A percentile compares a stretch with the other conserved stretches of the same genome.
Evolutionary conservation across 2,113 vertebrate species (phyloP).

Genomic region (Bubo blakistoni): DNA sequence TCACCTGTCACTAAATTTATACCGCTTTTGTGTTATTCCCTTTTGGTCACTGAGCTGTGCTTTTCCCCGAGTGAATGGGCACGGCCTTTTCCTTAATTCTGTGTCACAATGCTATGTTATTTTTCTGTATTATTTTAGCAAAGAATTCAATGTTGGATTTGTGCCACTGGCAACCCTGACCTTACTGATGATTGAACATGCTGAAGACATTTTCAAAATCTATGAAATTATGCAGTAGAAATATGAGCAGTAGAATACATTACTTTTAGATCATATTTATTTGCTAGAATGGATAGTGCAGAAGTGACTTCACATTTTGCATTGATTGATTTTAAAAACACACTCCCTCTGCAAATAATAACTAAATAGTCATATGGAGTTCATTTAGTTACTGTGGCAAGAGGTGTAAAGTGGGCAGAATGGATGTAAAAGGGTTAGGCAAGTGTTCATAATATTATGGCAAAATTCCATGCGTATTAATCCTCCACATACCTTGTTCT

Average conservation of each 20-base stretch:
- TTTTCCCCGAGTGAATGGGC: neutral
- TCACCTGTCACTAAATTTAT: neutral
- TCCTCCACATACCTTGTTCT: neutral
- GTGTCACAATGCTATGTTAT: neutral
- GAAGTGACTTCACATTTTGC: neutral
- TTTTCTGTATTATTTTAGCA: slow-evolving; percentile 1
- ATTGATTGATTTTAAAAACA: neutral
- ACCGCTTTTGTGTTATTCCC: neutral
- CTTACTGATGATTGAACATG: neutral
- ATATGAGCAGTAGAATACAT: neutral
- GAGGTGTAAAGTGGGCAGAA: neutral
- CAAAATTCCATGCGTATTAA: neutral
- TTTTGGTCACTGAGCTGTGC: neutral
- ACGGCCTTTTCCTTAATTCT: neutral
- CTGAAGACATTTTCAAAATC: neutral
- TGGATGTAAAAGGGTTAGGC: neutral
- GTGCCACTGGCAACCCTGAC: neutral
- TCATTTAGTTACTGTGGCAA: neutral
- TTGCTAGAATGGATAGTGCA: neutral
- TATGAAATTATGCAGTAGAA: neutral
- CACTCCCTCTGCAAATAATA: neutral
- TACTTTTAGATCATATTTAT: neutral
- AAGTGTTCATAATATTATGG: neutral
- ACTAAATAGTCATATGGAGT: neutral
- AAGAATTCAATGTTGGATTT: neutral